These are phyloP conservation scores for Bombus difficillimus DNA, from an alignment of 1,140 invertebrate species.

Conservation along the genomic window DNA sequence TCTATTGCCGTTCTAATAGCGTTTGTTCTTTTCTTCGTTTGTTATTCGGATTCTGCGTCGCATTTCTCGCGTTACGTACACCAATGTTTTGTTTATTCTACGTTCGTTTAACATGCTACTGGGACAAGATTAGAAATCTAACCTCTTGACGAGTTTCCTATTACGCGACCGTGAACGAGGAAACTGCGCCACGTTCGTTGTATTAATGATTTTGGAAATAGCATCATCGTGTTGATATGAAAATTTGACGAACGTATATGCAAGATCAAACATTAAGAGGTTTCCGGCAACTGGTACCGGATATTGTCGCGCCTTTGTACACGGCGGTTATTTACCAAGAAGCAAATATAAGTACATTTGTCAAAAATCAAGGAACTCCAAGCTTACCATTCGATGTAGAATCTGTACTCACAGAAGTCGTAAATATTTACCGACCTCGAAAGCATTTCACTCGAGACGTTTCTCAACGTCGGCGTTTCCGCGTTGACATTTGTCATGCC, in stretches of 20 bases:
- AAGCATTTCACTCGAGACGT: background rate
- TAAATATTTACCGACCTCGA: constrained; percentile 40
- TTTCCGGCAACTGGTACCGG: background rate
- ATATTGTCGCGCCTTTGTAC: background rate
- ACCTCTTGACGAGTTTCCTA: background rate
- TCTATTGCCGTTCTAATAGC: background rate
- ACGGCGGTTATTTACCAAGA: background rate
- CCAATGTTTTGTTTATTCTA: background rate
- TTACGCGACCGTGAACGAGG: too few species aligned
- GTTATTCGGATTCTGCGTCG: background rate
- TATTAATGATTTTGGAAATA: background rate
- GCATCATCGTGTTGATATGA: background rate
- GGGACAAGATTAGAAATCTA: background rate
- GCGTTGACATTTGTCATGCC: constrained; percentile 33
- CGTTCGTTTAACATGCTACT: background rate
- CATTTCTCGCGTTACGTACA: background rate
- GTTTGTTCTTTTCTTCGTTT: background rate
- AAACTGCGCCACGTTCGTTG: background rate
- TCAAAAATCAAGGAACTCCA: background rate
- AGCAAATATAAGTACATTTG: constrained; percentile 16
- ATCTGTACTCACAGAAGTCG: background rate
- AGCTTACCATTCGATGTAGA: constrained; percentile 10
- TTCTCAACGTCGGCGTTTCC: constrained; percentile 14
- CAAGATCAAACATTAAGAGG: background rate
- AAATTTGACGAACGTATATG: background rate